Evolutionary conservation across 2,888 invertebrate species (phyloP).

Genomic region (Diloba caeruleocephala): DNA sequence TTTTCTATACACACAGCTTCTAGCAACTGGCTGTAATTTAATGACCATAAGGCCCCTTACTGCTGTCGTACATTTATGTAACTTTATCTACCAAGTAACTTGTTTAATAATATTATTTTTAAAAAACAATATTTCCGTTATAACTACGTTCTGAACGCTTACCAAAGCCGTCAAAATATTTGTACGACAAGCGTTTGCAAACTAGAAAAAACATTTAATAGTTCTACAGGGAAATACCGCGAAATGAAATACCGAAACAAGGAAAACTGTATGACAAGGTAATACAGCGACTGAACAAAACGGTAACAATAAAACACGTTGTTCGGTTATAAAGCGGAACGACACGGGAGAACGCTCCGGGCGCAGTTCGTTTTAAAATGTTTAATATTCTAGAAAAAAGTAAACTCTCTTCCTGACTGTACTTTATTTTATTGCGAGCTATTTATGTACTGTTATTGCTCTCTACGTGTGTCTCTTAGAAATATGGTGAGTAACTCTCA

Average conservation of each 20-base stretch:
- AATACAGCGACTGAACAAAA: conserved; percentile 56
- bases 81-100: no score
- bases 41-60: no score
- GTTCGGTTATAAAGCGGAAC: conserved; percentile 55
- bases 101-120: no score
- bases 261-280: conserved; percentile 59
- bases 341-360: conserved; percentile 37
- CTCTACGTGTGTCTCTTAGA: no score
- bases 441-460: conserved; percentile 29
- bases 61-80: no score
- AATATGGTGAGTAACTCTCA: no score
- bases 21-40: no score
- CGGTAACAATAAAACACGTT: conserved; percentile 59
- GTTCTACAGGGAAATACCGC: conserved; percentile 60
- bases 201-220: conserved; percentile 58
- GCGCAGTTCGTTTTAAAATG: conserved; percentile 30
- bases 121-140: conserved; percentile 19
- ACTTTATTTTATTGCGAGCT: conserved; percentile 20
- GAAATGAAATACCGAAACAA: conserved; percentile 57
- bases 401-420: conserved; percentile 28
- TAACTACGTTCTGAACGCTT: conserved; percentile 27
- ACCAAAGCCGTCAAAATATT: conserved; percentile 44
- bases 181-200: conserved; percentile 47
- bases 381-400: conserved; percentile 35
- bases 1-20: no score